A percentile compares a stretch with the other conserved stretches of the same genome.
phyloP scores from a whole-genome alignment of 2,888 invertebrate genomes.

The Caradrina kadenii region DNA sequence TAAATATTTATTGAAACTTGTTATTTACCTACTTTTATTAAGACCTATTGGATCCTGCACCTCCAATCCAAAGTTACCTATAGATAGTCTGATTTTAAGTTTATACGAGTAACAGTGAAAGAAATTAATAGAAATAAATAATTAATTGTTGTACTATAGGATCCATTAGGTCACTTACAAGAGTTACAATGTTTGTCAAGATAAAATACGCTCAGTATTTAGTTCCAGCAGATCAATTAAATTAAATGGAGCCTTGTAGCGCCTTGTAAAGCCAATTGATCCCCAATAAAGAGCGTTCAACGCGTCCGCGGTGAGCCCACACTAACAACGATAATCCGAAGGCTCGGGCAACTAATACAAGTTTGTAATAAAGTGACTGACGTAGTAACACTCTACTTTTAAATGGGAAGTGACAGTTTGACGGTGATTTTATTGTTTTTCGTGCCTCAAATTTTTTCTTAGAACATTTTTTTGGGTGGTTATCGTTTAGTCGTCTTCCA shows the following conservation, averaged over 20 bases:
- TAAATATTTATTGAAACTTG: neutral
- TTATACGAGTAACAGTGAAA: too few relatives aligned
- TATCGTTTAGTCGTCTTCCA: neutral
- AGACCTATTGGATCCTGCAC: neutral
- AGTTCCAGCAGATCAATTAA: conserved; percentile 40
- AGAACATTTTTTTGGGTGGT: too few relatives aligned
- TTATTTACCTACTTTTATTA: conserved; percentile 4
- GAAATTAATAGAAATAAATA: neutral
- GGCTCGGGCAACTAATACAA: conserved; percentile 40
- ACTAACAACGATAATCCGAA: conserved; percentile 68
- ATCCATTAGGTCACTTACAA: neutral
- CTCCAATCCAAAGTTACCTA: neutral
- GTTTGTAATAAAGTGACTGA: conserved; percentile 30
- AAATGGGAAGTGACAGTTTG: neutral
- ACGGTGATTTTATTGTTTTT: too few relatives aligned
- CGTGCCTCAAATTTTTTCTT: too few relatives aligned
- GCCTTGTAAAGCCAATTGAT: conserved; percentile 56
- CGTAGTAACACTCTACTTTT: conserved; percentile 7
- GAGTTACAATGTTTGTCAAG: neutral
- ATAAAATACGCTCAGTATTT: conserved; percentile 14
- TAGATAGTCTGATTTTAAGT: neutral
- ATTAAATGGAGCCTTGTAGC: conserved; percentile 40
- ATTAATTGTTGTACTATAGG: neutral
- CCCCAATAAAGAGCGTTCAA: conserved; percentile 62
- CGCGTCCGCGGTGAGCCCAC: conserved; percentile 59